A percentile compares a stretch with the other conserved stretches of the same genome.
Evolutionary conservation across 2,888 invertebrate species (phyloP).

Genomic region (Corbicula japonica): DNA sequence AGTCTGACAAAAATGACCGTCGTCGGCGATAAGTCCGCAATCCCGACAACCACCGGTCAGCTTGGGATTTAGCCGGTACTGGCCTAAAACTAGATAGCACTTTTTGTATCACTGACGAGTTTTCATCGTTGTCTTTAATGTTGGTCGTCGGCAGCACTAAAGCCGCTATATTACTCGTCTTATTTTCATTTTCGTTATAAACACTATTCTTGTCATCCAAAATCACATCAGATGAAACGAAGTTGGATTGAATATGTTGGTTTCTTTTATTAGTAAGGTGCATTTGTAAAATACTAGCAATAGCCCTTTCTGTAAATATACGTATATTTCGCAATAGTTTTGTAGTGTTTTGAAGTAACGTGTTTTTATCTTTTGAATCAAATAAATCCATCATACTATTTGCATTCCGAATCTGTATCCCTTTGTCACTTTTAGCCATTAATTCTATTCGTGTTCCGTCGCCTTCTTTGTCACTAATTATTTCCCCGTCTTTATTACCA

Average conservation of each 20-base stretch:
- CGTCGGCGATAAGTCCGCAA: conserved; percentile 50
- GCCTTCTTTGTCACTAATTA: background rate
- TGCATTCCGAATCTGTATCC: background rate
- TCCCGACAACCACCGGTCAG: conserved; percentile 21
- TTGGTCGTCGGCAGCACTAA: conserved; percentile 4
- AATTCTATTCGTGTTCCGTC: too few species aligned
- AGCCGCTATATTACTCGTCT: background rate
- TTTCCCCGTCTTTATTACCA: conserved; percentile 3
- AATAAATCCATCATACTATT: background rate
- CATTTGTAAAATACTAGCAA: conserved; percentile 18
- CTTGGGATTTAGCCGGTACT: conserved; percentile 18
- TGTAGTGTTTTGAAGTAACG: background rate
- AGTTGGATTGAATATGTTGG: conserved; percentile 14
- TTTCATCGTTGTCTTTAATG: background rate
- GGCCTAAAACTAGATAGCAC: too few species aligned
- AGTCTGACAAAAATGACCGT: conserved; percentile 56
- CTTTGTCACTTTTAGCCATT: too few species aligned
- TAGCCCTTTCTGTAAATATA: conserved; percentile 20
- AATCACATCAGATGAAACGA: conserved; percentile 13
- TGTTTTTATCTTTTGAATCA: background rate
- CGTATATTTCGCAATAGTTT: conserved; percentile 1
- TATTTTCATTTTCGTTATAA: conserved; percentile 5
- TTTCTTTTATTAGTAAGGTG: conserved; percentile 13
- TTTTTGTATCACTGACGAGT: too few species aligned
- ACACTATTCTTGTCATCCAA: background rate